Evolutionary conservation across 2,113 vertebrate species (phyloP).

Genomic region (Actenoides hombroni): DNA sequence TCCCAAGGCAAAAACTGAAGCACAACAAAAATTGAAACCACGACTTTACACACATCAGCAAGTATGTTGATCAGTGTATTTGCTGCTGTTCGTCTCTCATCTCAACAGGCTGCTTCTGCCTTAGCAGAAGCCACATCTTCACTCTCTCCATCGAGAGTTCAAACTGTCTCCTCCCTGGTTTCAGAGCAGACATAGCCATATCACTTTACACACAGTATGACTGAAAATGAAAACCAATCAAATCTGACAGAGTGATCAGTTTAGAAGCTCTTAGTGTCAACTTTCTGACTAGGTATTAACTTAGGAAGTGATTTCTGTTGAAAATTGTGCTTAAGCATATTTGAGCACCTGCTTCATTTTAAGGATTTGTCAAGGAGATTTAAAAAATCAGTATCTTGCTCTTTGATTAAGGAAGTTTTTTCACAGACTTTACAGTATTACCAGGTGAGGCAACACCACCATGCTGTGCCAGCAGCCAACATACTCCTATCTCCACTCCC

Average conservation of each 20-base stretch:
- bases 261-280: not conserved
- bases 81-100: rapidly evolving
- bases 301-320: not conserved
- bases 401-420: not conserved
- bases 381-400: not conserved
- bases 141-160: not conserved
- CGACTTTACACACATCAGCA: not conserved
- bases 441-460: not conserved
- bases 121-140: not conserved
- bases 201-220: not conserved
- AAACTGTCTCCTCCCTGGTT: not conserved
- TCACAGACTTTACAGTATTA: not conserved
- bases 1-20: not conserved
- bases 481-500: not conserved
- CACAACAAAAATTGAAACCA: not conserved
- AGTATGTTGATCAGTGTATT: not conserved
- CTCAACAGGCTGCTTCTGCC: not conserved
- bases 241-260: not conserved
- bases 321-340: not conserved
- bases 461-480: not conserved
- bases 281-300: not conserved
- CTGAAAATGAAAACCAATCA: not conserved
- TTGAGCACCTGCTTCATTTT: not conserved
- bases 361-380: not conserved
- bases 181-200: not conserved